Percentiles rank a stretch among this genome's conserved stretches.
Conservation (phyloP, 2,113 vertebrate genomes). For the Scopus umbretta region DNA sequence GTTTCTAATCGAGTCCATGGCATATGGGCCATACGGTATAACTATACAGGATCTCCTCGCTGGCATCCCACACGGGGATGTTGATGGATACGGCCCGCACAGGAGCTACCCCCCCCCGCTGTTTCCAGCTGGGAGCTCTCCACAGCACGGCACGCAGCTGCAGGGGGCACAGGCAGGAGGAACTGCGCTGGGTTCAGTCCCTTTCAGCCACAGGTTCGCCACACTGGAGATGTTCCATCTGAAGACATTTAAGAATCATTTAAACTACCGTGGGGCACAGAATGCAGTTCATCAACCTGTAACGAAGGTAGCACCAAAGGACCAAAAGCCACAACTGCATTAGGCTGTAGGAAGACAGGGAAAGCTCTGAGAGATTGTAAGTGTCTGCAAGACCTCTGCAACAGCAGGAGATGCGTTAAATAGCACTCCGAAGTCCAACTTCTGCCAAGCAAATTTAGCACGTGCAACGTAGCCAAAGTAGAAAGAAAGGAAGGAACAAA, state of each 20-base stretch:
- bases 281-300: neutral
- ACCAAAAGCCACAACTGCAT: neutral
- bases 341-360: neutral
- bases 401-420: neutral
- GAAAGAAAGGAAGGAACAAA: neutral
- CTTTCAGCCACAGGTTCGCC: neutral
- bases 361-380: neutral
- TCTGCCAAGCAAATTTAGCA: neutral
- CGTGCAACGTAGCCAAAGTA: neutral
- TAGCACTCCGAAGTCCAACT: neutral
- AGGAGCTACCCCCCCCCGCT: neutral
- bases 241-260: neutral
- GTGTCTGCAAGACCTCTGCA: neutral
- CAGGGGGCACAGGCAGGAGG: neutral
- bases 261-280: neutral
- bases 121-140: neutral
- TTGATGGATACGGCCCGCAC: fast-evolving
- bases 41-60: neutral
- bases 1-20: neutral
- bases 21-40: neutral
- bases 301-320: neutral
- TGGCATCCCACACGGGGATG: neutral
- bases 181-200: neutral
- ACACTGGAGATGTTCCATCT: neutral
- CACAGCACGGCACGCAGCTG: neutral